phyloP scores from a whole-genome alignment of 2,113 vertebrate species.

The Caracal caracal region DNA sequence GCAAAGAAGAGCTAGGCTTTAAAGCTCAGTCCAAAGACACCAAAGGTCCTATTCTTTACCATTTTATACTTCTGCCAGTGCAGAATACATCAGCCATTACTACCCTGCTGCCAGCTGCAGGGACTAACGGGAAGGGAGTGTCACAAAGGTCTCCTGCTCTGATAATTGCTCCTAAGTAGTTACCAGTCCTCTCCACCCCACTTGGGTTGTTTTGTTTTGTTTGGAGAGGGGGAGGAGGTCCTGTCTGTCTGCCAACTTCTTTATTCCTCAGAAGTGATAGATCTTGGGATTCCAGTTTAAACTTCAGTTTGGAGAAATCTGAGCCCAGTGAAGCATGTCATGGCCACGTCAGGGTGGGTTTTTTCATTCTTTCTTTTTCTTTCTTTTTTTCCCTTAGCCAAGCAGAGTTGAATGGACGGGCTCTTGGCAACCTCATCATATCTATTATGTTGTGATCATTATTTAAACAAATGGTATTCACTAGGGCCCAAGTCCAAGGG shows the following conservation, averaged over 20 bases:
- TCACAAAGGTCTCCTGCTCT: background rate
- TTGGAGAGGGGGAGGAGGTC: background rate
- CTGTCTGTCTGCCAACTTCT: constrained; percentile 37
- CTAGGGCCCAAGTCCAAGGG: constrained; percentile 47
- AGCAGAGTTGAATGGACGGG: constrained; percentile 62
- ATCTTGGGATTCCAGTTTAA: constrained; percentile 49
- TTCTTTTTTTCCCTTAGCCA: background rate
- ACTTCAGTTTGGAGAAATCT: background rate
- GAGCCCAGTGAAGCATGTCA: constrained; percentile 11
- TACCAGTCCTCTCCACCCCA: background rate
- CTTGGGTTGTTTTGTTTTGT: background rate
- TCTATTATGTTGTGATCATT: constrained; percentile 75
- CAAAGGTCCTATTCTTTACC: no score
- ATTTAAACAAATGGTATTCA: constrained; percentile 75
- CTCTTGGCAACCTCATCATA: constrained; percentile 61
- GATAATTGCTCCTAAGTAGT: background rate
- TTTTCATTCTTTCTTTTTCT: background rate
- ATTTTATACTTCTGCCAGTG: background rate
- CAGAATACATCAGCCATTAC: background rate
- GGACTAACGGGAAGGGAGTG: background rate
- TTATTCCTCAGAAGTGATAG: background rate
- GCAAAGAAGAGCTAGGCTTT: background rate
- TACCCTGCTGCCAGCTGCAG: rapidly evolving
- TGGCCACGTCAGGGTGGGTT: background rate
- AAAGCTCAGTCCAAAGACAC: background rate